Evolutionary conservation across 2,797 vertebrate genomes (phyloP).

Genomic region (Mus caroli): DNA sequence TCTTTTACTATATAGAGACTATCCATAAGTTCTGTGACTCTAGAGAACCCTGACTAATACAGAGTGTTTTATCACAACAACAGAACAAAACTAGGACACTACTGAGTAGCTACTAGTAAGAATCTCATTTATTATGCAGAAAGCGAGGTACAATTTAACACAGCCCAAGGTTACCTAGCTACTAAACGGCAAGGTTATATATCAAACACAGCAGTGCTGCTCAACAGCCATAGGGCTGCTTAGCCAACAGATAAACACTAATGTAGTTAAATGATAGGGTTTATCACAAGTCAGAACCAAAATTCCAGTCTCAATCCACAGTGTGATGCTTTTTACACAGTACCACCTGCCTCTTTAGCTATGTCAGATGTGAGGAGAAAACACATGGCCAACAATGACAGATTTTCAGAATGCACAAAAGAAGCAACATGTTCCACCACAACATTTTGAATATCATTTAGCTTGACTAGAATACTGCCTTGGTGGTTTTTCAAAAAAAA

Average conservation of each 20-base stretch:
- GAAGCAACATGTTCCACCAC: background rate
- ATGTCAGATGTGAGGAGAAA: conserved; percentile 4
- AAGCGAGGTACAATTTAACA: background rate
- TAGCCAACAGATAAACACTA: background rate
- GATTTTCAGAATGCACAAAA: background rate
- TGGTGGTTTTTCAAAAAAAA: conserved; percentile 6
- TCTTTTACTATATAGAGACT: no score
- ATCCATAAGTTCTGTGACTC: no score
- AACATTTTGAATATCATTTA: conserved; percentile 21
- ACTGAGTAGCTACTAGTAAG: background rate
- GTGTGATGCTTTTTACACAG: background rate
- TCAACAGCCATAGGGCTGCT: background rate
- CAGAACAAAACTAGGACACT: background rate
- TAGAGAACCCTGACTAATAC: no score
- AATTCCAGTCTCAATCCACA: background rate
- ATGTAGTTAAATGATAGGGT: background rate
- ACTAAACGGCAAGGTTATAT: background rate
- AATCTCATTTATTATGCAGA: background rate
- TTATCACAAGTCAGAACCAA: background rate
- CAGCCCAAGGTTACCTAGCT: background rate
- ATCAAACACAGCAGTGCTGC: background rate
- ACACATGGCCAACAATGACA: background rate
- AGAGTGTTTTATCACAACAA: background rate
- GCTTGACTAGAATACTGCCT: background rate
- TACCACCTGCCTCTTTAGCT: conserved; percentile 10